A percentile compares a stretch with the other conserved stretches of the same genome.
Conservation (phyloP, 2,888 invertebrate species). For the Acholoe squamosa region DNA sequence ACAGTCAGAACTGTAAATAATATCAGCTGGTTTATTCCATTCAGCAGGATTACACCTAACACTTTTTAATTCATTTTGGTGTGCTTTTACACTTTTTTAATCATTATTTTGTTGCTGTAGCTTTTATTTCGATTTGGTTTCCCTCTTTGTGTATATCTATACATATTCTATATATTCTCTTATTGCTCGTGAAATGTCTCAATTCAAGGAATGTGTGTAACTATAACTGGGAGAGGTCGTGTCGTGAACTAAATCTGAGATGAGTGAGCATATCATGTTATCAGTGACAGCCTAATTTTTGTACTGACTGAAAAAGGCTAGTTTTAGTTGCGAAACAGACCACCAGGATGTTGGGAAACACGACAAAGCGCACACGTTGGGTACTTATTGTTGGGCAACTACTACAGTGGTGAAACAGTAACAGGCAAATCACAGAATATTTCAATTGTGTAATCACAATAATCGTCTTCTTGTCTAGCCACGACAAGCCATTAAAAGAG, state of each 20-base stretch:
- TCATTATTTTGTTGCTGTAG: background rate
- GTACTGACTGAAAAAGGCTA: no score
- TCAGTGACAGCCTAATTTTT: background rate
- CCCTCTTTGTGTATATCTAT: background rate
- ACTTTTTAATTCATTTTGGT: background rate
- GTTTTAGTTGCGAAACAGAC: no score
- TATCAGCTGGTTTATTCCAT: background rate
- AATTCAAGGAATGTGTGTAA: background rate
- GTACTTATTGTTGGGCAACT: background rate
- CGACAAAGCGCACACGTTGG: background rate
- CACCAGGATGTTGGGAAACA: background rate
- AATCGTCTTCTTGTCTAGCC: slow-evolving; percentile 3
- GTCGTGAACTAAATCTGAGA: background rate
- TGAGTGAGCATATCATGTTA: background rate
- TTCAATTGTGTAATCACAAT: background rate
- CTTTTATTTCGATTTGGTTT: no score
- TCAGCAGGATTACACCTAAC: background rate
- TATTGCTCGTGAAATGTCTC: background rate
- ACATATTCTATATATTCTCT: background rate
- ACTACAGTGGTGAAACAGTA: slow-evolving; percentile 36
- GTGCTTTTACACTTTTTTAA: background rate
- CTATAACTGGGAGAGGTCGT: background rate
- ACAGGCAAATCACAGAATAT: slow-evolving; percentile 47
- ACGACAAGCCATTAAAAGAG: background rate
- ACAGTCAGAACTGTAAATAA: background rate